Conservation (phyloP, 2,888 invertebrate genomes). For the Diarsia dahlii region DNA sequence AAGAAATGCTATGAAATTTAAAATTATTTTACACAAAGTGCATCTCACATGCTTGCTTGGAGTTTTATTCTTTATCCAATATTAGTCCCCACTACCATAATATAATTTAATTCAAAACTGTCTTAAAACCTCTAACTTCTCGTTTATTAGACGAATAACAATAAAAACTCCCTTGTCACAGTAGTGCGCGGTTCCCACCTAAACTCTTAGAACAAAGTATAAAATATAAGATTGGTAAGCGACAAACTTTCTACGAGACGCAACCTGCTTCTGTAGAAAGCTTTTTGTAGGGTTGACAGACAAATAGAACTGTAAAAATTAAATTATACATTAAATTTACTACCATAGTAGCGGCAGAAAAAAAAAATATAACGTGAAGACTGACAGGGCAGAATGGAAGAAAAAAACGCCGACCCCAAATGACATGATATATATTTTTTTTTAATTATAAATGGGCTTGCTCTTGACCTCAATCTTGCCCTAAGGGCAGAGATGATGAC, state of each 20-base stretch:
- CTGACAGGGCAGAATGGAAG: too few relatives aligned
- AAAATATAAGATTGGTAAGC: constrained; percentile 66
- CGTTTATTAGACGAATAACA: constrained; percentile 20
- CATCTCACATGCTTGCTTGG: neutral
- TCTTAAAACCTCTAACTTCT: neutral
- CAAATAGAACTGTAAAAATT: neutral
- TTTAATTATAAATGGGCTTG: too few relatives aligned
- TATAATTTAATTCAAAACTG: too few relatives aligned
- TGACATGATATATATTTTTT: too few relatives aligned
- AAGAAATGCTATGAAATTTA: too few relatives aligned
- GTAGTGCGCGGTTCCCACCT: constrained; percentile 34
- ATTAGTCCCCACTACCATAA: neutral
- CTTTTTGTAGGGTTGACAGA: constrained; percentile 50
- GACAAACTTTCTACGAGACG: constrained; percentile 58
- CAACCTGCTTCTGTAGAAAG: constrained; percentile 52
- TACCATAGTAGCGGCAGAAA: too few relatives aligned
- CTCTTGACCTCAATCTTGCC: too few relatives aligned
- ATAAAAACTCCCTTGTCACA: constrained; percentile 26
- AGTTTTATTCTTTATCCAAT: neutral
- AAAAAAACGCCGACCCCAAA: too few relatives aligned
- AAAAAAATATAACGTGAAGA: too few relatives aligned
- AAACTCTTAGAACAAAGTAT: constrained; percentile 58
- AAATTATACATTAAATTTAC: neutral
- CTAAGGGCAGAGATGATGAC: too few relatives aligned
- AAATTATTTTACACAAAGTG: neutral